Conservation (phyloP, 2,888 invertebrate species). For the Drosophila mulleri region DNA sequence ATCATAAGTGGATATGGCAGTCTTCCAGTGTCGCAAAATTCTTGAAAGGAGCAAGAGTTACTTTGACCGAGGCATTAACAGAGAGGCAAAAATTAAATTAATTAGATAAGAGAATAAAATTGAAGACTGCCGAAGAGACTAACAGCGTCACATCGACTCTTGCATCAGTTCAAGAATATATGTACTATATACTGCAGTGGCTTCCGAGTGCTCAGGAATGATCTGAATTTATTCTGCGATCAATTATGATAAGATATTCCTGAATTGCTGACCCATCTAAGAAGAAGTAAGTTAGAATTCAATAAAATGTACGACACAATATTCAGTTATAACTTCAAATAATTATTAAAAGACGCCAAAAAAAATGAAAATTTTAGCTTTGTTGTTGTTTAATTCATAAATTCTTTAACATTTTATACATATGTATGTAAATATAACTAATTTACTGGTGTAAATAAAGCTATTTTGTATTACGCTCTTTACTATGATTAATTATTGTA, state of each 20-base stretch:
- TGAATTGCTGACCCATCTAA: neutral
- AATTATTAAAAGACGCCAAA: neutral
- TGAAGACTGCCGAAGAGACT: neutral
- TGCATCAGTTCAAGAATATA: no score
- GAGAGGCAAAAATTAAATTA: no score
- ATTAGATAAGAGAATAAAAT: neutral
- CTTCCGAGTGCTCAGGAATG: accelerated
- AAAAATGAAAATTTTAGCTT: constrained; percentile 14
- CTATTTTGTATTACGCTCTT: constrained; percentile 65
- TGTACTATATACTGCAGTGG: no score
- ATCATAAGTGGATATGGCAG: neutral
- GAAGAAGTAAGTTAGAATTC: neutral
- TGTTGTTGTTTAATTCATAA: constrained; percentile 46
- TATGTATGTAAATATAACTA: constrained; percentile 57
- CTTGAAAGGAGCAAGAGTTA: neutral
- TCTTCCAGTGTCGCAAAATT: neutral
- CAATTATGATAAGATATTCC: no score
- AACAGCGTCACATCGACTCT: neutral
- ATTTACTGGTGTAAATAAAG: constrained; percentile 73
- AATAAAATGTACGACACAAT: neutral
- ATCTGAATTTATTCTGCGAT: neutral
- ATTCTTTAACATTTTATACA: constrained; percentile 49
- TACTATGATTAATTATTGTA: constrained; percentile 58
- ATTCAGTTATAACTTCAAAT: neutral
- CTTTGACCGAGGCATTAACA: no score